Evolutionary conservation across 2,888 invertebrate genomes (phyloP), one percentile per base, ranked within the genome.

Genomic region (Podabrus alpinus): DNA sequence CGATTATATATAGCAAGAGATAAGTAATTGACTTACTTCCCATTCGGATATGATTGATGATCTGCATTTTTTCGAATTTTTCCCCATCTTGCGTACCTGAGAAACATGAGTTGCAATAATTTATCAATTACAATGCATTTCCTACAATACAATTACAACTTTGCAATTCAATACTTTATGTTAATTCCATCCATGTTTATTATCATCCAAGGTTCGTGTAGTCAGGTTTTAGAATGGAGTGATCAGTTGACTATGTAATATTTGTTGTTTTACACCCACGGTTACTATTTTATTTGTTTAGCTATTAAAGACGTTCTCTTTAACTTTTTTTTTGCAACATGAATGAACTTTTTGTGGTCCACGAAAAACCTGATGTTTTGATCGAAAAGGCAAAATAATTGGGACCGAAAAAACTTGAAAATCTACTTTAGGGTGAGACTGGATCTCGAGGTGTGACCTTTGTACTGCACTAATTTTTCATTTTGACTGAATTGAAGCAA

Each of bases 211-310:
- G 72, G 72, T 71, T 67, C 71, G 59, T 72, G 68, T 61, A 72
- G 68, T 72, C 72, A 72, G 67, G 72, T 45, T 73, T 73, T 73
- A 69, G 69, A 73, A 69, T 66, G 69, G 24, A 73, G 25, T 59
- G 19, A 45, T 24, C 66, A 64, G 64, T 74, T 77, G 21, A 64
- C 13, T 64, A 19, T 17, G 62, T 64, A 19, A 19, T 64, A 19
- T 21, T 64, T 64, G 19, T 19, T 19, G 62, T 61, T 9, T 16
- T 64, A 64, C 62, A 64, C 62, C 62, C 62, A 64, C 16, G 13
- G 62, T 16, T 64, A 45, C 45, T 45, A 45, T 45, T 45, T 45
- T 45, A 45, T 45, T 45, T 45, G 45, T 45, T 45, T 45, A n/a
- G 45, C 45, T 45, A 45, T 45, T 45, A 45, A 45, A n/a, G 45